Base-by-base conservation (phyloP, 1,140 invertebrate species). In the Frieseomelitta varia region DNA sequence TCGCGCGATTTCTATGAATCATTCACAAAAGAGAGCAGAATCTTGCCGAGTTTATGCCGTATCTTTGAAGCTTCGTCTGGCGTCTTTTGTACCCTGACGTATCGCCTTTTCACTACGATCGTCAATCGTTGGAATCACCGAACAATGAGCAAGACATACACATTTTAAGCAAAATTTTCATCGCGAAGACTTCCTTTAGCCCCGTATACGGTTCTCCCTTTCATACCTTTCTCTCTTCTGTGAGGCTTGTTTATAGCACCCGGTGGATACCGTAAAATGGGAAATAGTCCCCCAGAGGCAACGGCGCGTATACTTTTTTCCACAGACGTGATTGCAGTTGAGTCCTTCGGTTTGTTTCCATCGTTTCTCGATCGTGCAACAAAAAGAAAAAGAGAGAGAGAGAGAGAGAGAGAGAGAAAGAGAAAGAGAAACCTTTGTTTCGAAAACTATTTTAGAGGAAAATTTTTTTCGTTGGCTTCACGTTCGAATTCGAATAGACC, bases 261-360 rank as follows among this genome's bases (percentile, higher is more conserved):
- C 85, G 24, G 79, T 89, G 87, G 88, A 90, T 86, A 87, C 61
- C 80, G 85, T 84, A 85, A 89, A 87, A 89, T 85, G 82, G 85
- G 79, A 87, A 90, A 90, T 89, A 85, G 85, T 75, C 83, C 88
- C 73, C 88, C 15, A 58, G 85, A 51, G 88, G 74, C 72, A 63
- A 63, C 81, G 53, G 2, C 1, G 39, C 39, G 39, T 47, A 73
- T 69, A 80, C 65, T 90, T 87, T 89, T 89, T 89, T 78, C 85
- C 74, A 34, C 47, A 51, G 81, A 83, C 85, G 85, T 79, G 88
- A 89, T 85, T 85, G 85, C 78, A 90, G 88, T 90, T 80, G 82
- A 85, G 85, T 82, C 67, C 58, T 80, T 78, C 74, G 39, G 76
- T 2, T 34, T 24, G 56, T 63, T 73, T 47, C 51, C 53, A 73